These are phyloP conservation scores for Montipora capitata DNA, from an alignment of 92 coral and sea anemone species.

Conservation along the genomic window DNA sequence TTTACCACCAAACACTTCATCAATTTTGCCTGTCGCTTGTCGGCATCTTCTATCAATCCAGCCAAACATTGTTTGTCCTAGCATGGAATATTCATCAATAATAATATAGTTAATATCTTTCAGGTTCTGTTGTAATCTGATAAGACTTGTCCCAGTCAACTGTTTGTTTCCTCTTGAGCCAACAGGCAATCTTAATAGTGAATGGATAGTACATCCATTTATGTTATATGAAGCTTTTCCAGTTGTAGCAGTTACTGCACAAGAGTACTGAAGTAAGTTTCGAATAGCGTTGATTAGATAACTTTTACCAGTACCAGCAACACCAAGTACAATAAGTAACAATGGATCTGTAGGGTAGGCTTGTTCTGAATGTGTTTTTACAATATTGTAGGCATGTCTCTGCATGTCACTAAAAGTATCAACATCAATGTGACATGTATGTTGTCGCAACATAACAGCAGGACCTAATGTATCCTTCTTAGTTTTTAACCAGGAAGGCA, in stretches of 20 bases:
- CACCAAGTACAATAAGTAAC: slow-evolving; percentile 57
- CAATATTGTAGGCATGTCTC: slow-evolving; percentile 54
- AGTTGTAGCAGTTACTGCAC: slow-evolving; percentile 45
- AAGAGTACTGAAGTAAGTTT: slow-evolving; percentile 47
- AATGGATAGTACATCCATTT: slow-evolving; percentile 64
- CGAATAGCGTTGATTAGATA: slow-evolving; percentile 58
- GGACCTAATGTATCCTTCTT: slow-evolving; percentile 56
- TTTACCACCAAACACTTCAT: slow-evolving; percentile 71
- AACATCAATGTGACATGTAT: slow-evolving; percentile 39
- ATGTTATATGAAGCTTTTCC: slow-evolving; percentile 57
- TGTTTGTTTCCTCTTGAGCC: slow-evolving; percentile 54
- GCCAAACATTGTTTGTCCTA: slow-evolving; percentile 70
- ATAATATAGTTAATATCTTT: slow-evolving; percentile 52
- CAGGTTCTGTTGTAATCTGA: no score
- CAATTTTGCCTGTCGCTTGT: slow-evolving; percentile 66
- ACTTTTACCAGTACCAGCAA: slow-evolving; percentile 61
- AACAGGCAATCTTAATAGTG: slow-evolving; percentile 62
- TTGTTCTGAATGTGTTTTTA: slow-evolving; percentile 46
- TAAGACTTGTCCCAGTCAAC: slow-evolving; percentile 52
- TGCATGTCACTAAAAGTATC: slow-evolving; percentile 54
- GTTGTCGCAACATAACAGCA: slow-evolving; percentile 22
- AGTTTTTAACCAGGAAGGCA: slow-evolving; percentile 77
- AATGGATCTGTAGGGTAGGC: slow-evolving; percentile 51
- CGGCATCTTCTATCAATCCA: slow-evolving; percentile 67
- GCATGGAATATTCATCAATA: slow-evolving; percentile 72